Percentiles rank a stretch among this genome's conserved stretches.
These are phyloP conservation scores for Troides oblongomaculatus DNA, from an alignment of 2,888 invertebrate species.

Conservation along the genomic window DNA sequence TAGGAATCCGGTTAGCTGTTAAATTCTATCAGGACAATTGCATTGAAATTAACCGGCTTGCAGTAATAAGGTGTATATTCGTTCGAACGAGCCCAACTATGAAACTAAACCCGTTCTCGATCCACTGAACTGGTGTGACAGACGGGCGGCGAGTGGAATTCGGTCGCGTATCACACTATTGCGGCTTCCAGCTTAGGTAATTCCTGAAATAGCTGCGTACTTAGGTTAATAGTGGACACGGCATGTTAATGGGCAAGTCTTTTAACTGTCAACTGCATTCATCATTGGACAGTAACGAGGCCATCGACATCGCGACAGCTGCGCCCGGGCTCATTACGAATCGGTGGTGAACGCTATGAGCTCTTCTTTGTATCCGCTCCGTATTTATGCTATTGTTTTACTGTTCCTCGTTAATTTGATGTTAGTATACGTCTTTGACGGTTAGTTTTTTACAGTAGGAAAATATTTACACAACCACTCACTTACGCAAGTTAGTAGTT, in stretches of 20 bases:
- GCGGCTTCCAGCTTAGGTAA: slow-evolving; percentile 40
- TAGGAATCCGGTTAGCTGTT: slow-evolving; percentile 3
- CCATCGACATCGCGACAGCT: slow-evolving; percentile 57
- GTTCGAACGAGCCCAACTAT: slow-evolving; percentile 18
- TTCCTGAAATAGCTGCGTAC: slow-evolving; percentile 52
- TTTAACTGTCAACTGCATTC: slow-evolving; percentile 66
- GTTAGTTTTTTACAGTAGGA: not conserved
- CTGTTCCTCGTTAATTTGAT: slow-evolving; percentile 17
- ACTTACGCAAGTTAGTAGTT: not conserved
- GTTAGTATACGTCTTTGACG: not conserved
- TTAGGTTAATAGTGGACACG: slow-evolving; percentile 47
- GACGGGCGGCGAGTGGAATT: slow-evolving; percentile 22
- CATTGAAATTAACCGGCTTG: slow-evolving; percentile 21
- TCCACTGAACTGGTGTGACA: slow-evolving; percentile 26
- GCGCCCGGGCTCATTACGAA: slow-evolving; percentile 36
- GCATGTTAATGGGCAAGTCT: slow-evolving; percentile 63
- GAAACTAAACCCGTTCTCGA: slow-evolving; percentile 28
- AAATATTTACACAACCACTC: slow-evolving; percentile 14
- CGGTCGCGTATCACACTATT: slow-evolving; percentile 27
- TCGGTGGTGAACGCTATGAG: slow-evolving; percentile 17
- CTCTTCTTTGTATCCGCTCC: slow-evolving; percentile 23
- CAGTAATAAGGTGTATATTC: slow-evolving; percentile 27
- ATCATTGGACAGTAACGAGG: slow-evolving; percentile 69
- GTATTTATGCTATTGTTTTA: slow-evolving; percentile 20
- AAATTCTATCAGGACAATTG: slow-evolving; percentile 21